Evolutionary conservation across 1,140 invertebrate species (phyloP).

Genomic region (Drosophila pseudoananassae): DNA sequence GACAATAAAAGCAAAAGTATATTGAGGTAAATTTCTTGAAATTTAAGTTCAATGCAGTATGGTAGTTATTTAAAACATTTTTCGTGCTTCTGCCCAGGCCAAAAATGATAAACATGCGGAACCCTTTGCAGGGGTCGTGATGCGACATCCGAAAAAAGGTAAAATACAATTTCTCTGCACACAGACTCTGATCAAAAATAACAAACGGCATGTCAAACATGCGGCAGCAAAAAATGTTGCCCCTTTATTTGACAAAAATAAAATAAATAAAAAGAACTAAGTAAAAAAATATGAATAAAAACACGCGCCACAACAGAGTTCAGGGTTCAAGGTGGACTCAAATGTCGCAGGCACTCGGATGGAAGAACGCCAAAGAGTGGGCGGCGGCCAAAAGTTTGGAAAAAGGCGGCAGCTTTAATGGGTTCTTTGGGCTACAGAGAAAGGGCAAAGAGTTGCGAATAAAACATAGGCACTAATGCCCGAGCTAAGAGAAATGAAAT

Average conservation of each 20-base stretch:
- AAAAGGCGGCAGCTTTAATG: constrained; percentile 8
- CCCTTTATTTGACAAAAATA: constrained; percentile 53
- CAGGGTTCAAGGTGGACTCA: constrained; percentile 42
- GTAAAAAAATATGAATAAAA: constrained; percentile 25
- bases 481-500: constrained; percentile 15
- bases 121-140: constrained; percentile 37
- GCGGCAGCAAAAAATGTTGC: constrained; percentile 49
- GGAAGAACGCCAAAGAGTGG: constrained; percentile 54
- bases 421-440: not conserved
- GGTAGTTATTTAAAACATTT: constrained; percentile 15
- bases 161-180: constrained; percentile 49
- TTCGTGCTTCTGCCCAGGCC: not conserved
- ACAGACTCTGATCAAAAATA: constrained; percentile 65
- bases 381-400: not conserved
- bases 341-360: constrained; percentile 59
- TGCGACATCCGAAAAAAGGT: constrained; percentile 23
- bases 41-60: constrained; percentile 10
- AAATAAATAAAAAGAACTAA: constrained; percentile 11
- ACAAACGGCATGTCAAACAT: constrained; percentile 76
- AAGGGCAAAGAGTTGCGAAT: not conserved
- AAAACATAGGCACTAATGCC: constrained; percentile 18
- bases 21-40: not conserved
- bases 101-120: constrained; percentile 49
- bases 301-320: constrained; percentile 19
- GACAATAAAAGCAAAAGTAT: not conserved